Evolutionary conservation across 2,888 invertebrate genomes (phyloP).

Genomic region (Dicycla oo): DNA sequence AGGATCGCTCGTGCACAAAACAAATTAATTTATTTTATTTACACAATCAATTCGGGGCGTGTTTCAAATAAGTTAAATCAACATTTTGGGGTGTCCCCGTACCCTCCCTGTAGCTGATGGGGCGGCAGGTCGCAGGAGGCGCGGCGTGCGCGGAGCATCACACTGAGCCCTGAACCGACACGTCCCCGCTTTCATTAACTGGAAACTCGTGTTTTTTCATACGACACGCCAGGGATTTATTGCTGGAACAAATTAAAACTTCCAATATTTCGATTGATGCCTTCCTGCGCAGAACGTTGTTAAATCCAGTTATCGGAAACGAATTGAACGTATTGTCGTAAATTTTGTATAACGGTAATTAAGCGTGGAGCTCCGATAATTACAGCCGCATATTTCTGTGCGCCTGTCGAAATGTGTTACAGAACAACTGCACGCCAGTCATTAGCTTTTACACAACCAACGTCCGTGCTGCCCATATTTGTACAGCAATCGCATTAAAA

Average conservation of each 20-base stretch:
- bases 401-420: conserved; percentile 1
- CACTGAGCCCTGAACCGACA: conserved; percentile 62
- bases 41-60: conserved; percentile 66
- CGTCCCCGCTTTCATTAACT: conserved; percentile 64
- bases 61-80: conserved; percentile 70
- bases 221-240: conserved; percentile 68
- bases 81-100: conserved; percentile 48
- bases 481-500: conserved; percentile 17
- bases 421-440: not conserved
- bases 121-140: conserved; percentile 31
- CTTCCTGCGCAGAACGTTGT: conserved; percentile 56
- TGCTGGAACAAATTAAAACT: conserved; percentile 68
- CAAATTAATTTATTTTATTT: conserved; percentile 67
- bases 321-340: conserved; percentile 36
- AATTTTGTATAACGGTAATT: conserved; percentile 42
- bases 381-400: conserved; percentile 14
- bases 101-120: not conserved
- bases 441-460: conserved; percentile 3
- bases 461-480: conserved; percentile 10
- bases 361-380: conserved; percentile 32
- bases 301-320: conserved; percentile 51
- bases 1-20: conserved; percentile 56
- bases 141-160: conserved; percentile 54
- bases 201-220: conserved; percentile 66
- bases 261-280: conserved; percentile 65